Evolutionary conservation across 2,113 vertebrate genomes (phyloP).

Genomic region (Tupaia chinensis): DNA sequence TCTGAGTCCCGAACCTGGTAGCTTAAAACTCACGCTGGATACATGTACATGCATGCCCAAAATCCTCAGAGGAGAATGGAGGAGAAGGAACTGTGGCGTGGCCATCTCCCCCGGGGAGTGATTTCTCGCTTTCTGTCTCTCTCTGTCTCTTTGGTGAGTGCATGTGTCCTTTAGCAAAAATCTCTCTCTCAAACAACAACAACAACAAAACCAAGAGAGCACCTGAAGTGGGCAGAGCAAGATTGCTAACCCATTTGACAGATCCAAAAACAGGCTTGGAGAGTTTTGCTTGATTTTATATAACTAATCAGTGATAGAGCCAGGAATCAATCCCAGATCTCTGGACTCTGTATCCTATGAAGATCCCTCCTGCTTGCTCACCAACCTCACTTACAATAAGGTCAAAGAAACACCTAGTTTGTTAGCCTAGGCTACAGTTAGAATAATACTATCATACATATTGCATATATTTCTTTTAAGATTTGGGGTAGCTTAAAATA

Average conservation of each 20-base stretch:
- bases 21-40: no score
- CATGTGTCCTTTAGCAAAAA: no score
- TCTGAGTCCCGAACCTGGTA: no score
- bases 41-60: no score
- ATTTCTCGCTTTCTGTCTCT: no score
- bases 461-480: slow-evolving; percentile 70
- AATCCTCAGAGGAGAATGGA: no score
- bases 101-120: no score
- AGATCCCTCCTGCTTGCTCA: neutral
- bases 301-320: neutral
- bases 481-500: slow-evolving; percentile 67
- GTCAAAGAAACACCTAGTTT: slow-evolving; percentile 83
- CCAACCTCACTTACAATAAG: slow-evolving; percentile 73
- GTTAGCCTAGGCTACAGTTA: slow-evolving; percentile 66
- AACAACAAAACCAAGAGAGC: neutral
- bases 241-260: slow-evolving; percentile 37
- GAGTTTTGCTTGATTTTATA: neutral
- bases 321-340: slow-evolving; percentile 76
- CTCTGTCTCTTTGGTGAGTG: no score
- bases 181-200: no score
- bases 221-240: slow-evolving; percentile 1
- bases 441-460: slow-evolving; percentile 70
- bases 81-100: no score
- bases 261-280: neutral
- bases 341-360: slow-evolving; percentile 61